A percentile compares a stretch with the other conserved stretches of the same genome.
phyloP scores from a whole-genome alignment of 2,888 invertebrate species.

The Drosophila austrosaltans region DNA sequence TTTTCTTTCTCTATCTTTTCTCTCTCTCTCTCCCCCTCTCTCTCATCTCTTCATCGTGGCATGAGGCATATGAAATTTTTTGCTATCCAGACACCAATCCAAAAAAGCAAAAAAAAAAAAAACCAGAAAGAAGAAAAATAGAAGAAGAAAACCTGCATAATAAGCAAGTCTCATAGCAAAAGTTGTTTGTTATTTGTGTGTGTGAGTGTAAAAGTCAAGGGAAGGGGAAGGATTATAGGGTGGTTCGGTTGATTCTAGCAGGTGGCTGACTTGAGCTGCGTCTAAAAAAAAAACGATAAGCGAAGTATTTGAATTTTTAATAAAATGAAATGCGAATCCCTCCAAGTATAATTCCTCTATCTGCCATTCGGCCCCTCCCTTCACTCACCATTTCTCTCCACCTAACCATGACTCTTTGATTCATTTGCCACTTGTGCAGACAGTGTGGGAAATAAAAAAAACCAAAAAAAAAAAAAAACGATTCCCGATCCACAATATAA shows the following conservation, averaged over 20 bases:
- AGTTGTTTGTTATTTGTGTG: conserved; percentile 49
- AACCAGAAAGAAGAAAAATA: conserved; percentile 5
- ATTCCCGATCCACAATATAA: neutral
- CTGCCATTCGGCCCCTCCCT: conserved; percentile 4
- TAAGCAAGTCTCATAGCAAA: conserved; percentile 63
- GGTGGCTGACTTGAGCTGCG: conserved; percentile 70
- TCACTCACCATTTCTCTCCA: neutral
- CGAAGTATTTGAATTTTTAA: conserved; percentile 79
- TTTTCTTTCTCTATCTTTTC: conserved; percentile 24
- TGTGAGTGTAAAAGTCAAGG: conserved; percentile 29
- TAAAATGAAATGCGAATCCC: conserved; percentile 75
- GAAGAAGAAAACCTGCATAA: conserved; percentile 68
- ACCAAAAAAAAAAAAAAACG: conserved; percentile 1
- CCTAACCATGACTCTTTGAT: conserved; percentile 44
- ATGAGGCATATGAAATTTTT: conserved; percentile 64
- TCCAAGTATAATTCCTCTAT: conserved; percentile 38
- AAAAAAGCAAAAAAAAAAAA: neutral
- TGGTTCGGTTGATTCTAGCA: conserved; percentile 48
- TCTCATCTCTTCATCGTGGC: conserved; percentile 30
- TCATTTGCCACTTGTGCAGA: conserved; percentile 60
- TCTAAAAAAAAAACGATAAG: conserved; percentile 73
- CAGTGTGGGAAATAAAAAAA: conserved; percentile 17
- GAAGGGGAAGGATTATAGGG: conserved; percentile 17
- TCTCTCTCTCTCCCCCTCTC: neutral
- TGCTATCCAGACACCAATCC: conserved; percentile 50